Percentiles rank a stretch among this genome's conserved stretches.
These are phyloP conservation scores for Anoplolepis gracilipes DNA, from an alignment of 1,140 invertebrate species.

Conservation along the genomic window DNA sequence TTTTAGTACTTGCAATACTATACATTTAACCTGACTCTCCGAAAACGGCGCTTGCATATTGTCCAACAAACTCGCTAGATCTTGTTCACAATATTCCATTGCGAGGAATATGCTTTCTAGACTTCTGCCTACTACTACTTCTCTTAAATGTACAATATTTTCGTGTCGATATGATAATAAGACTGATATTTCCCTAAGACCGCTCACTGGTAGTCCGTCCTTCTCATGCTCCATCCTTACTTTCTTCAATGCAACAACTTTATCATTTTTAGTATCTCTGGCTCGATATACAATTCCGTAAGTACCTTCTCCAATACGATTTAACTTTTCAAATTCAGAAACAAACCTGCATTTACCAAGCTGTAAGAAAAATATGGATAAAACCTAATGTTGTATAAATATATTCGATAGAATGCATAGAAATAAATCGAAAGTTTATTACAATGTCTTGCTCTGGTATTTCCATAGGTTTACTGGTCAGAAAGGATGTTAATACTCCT, in stretches of 20 bases:
- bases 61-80: constrained; percentile 97
- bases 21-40: constrained; percentile 98
- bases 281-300: constrained; percentile 99
- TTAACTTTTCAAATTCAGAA: constrained; percentile 98
- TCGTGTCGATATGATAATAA: constrained; percentile 95
- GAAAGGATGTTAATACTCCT: constrained; percentile 92
- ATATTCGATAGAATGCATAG: neutral
- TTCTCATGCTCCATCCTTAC: constrained; percentile 98
- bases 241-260: constrained; percentile 98
- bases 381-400: constrained; percentile 70
- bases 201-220: constrained; percentile 96
- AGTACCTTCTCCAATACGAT: constrained; percentile 98
- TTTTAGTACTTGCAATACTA: constrained; percentile 97
- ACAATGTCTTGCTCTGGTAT: constrained; percentile 95
- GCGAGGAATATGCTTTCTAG: constrained; percentile 98
- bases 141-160: constrained; percentile 97
- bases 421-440: constrained; percentile 80
- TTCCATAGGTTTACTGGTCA: constrained; percentile 92
- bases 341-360: constrained; percentile 96
- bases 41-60: constrained; percentile 98
- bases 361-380: constrained; percentile 87
- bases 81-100: constrained; percentile 99
- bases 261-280: constrained; percentile 93
- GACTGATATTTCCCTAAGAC: constrained; percentile 97
- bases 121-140: constrained; percentile 97